Base-by-base conservation (phyloP, 1,140 invertebrate genomes). In the Temnothorax curvispinosus region DNA sequence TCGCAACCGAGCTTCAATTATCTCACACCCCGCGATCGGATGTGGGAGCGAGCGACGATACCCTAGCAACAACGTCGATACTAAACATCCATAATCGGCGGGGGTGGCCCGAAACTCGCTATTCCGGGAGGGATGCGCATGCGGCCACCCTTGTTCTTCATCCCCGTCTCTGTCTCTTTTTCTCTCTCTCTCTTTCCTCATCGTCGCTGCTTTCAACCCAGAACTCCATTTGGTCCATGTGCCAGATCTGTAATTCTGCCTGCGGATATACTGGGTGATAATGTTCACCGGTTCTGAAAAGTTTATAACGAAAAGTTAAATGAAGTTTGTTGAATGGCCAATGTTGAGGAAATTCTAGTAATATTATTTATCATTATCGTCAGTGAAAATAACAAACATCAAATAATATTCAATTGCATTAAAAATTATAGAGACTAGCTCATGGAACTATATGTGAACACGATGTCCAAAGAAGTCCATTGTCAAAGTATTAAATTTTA, bases 81-180 rank as follows among this genome's bases (percentile, higher is more conserved):
- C 80, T 84, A 84, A 84, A 84, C 69, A 84, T 84, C 80, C 69
- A 84, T 84, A 84, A 84, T 84, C 80, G 52, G 80, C 80, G 54
- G 38, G 54, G 80, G 69, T 84, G 69, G 44, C 35, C 13, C 54
- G 54, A 75, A 54, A 74, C 41, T 74, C 41, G 67, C 80, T 84
- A 18, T 84, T 82, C 69, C 41, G 80, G 27, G 27, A 75, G 47
- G 69, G 41, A 75, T 84, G 80, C 80, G 80, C 80, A 84, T 84
- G 80, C 80, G 80, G 71, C 41, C 41, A 58, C 56, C 69, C 1
- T 18, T 15, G 27, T 47, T 21, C 54, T 35, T 44, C 44, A 32
- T 60, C 21, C n/a, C 18, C 52, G 18, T 27, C 18, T 18, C 38
- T 32, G 52, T 47, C 18, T 13, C n/a, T 56, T 50, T n/a, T 38